Evolutionary conservation across 2,888 invertebrate genomes (phyloP).

Genomic region (Polymixis flavicincta): DNA sequence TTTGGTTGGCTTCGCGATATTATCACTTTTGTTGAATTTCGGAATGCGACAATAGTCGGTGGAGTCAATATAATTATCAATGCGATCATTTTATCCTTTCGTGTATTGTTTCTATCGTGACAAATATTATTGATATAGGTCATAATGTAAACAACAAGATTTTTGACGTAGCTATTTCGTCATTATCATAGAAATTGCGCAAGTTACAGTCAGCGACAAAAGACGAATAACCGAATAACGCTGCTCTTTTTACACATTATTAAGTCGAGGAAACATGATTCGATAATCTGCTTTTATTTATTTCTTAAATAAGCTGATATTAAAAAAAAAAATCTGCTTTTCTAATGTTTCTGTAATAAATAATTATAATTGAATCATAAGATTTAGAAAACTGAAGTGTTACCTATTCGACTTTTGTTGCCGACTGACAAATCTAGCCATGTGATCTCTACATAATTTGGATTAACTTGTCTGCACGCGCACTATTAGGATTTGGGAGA

Average conservation of each 20-base stretch:
- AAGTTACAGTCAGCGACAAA: neutral
- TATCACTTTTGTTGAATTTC: no score
- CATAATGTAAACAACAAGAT: neutral
- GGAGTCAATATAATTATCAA: constrained; percentile 13
- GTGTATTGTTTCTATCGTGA: neutral
- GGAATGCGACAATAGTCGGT: no score
- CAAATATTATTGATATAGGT: neutral
- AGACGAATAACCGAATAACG: neutral
- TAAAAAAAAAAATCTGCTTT: neutral
- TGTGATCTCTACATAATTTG: neutral
- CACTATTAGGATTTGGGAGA: neutral
- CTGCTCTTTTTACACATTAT: neutral
- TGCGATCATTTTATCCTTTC: neutral
- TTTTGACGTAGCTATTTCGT: neutral
- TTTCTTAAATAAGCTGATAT: no score
- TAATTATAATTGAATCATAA: no score
- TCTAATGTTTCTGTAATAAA: no score
- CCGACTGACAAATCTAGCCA: neutral
- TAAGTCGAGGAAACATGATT: neutral
- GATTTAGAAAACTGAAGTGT: neutral
- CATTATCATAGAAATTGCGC: neutral
- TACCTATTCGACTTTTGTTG: no score
- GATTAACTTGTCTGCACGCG: no score
- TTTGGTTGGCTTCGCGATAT: no score
- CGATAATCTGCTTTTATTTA: neutral